These are phyloP conservation scores for Papilio polyxenes DNA, from an alignment of 1,140 invertebrate genomes.

Conservation along the genomic window DNA sequence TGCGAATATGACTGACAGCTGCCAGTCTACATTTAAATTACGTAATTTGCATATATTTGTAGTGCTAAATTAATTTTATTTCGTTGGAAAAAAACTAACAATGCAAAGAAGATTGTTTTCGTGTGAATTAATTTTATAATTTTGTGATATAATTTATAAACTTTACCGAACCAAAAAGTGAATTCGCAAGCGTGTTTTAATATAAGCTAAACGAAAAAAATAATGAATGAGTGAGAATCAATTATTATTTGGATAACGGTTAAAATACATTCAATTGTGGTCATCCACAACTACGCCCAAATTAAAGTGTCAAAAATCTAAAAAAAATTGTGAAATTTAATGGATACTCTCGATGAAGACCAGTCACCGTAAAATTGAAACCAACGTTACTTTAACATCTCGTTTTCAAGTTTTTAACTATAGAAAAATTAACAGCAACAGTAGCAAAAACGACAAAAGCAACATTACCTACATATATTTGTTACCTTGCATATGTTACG, in stretches of 20 bases:
- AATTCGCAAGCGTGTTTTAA: background rate
- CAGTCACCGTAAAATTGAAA: background rate
- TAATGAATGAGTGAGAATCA: background rate
- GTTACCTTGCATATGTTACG: no score
- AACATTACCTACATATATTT: no score
- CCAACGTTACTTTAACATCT: background rate
- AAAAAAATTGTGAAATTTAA: background rate
- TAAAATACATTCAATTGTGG: background rate
- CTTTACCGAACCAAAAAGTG: background rate
- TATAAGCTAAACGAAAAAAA: background rate
- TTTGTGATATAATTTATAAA: no score
- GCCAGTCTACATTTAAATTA: constrained; percentile 2
- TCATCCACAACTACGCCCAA: background rate
- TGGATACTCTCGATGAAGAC: background rate
- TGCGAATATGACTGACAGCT: background rate
- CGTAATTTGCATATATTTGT: background rate
- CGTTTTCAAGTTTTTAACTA: background rate
- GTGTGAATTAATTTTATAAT: no score
- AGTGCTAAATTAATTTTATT: background rate
- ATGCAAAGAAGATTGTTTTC: no score
- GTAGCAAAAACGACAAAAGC: no score
- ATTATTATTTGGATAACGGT: constrained; percentile 1
- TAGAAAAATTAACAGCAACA: background rate
- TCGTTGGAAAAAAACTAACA: no score
- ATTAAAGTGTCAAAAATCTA: background rate